Base-by-base conservation (phyloP, 2,113 vertebrate species). In the Hippocampus zosterae region DNA sequence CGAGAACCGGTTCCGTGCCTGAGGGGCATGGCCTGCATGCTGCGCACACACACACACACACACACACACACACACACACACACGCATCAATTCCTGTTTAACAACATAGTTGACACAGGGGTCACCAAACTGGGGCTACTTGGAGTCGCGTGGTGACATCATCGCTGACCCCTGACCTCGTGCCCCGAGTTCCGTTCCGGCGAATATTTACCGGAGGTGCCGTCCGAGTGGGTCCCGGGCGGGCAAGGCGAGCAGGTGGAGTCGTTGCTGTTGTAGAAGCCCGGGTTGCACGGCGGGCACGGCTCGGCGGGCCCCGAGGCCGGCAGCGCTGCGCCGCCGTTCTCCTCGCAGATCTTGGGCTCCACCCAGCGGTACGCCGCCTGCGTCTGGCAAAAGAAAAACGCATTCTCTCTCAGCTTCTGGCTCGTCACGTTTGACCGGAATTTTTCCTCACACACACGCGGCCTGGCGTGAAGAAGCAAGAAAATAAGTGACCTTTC, bases 251-350 rank as follows among this genome's bases (percentile, higher is more conserved):
- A 84, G 75, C 97, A 99, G 78, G 92, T 93, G 67, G 95, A 96
- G 9, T 95, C 95, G 23, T 93, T 94, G 0, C 95, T 96, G 90
- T 93, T 98, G 90, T 94, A 95, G 91, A 95, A 98, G 63, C 97
- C 97, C 2, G 96, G 96, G 86, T 99, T 99, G 81, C 97, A 99
- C 42, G 97, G 97, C 0, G 97, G 96, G 72, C 97, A 99, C 29
- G 94, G 90, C 84, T 95, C 91, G 68, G 92, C 94, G 77, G 93
- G 92, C 29, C 95, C 96, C 59, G 95, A 95, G 69, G 93, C 91
- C 60, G 96, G 97, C 41, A 99, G 91, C 59, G 86, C 84, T 75
- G 93, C 72, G 0, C 95, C 94, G 40, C 93, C 68, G 73, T 96
- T 94, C 42, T 96, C 95, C 78, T 94, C 86, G 75, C 97, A 99